phyloP scores from a whole-genome alignment of 2,888 invertebrate species.

The Cryptocephalus primarius region DNA sequence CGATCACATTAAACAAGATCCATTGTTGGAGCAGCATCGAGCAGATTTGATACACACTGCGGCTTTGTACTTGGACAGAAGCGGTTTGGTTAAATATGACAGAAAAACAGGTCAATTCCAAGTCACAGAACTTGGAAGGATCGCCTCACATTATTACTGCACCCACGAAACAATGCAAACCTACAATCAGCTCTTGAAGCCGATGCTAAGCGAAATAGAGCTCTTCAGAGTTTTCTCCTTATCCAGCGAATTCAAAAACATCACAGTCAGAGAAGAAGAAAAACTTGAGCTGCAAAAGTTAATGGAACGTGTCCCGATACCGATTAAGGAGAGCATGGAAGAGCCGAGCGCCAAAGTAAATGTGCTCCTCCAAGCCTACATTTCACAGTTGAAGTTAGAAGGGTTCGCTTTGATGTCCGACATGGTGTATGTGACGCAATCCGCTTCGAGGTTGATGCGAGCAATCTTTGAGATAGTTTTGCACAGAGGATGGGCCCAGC shows the following conservation, averaged over 20 bases:
- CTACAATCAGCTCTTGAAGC: constrained; percentile 92
- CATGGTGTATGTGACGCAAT: constrained; percentile 98
- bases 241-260: constrained; percentile 91
- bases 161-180: constrained; percentile 94
- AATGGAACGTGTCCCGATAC: constrained; percentile 92
- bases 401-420: constrained; percentile 98
- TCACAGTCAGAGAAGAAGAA: constrained; percentile 91
- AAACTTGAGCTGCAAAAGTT: constrained; percentile 92
- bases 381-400: constrained; percentile 94
- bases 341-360: constrained; percentile 97
- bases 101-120: constrained; percentile 76
- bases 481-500: constrained; percentile 82
- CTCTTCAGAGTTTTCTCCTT: constrained; percentile 95
- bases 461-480: constrained; percentile 97
- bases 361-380: constrained; percentile 92
- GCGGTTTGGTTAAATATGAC: constrained; percentile 92
- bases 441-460: constrained; percentile 85
- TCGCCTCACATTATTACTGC: constrained; percentile 97
- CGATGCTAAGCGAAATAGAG: constrained; percentile 95
- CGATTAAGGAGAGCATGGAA: constrained; percentile 97
- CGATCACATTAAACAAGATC: constrained; percentile 73
- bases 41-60: constrained; percentile 96
- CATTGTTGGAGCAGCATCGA: constrained; percentile 74
- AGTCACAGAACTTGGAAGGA: constrained; percentile 85
- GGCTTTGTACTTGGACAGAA: constrained; percentile 79